Base-by-base conservation (phyloP, 2,888 invertebrate genomes). In the Pterobdella sp. region DNA sequence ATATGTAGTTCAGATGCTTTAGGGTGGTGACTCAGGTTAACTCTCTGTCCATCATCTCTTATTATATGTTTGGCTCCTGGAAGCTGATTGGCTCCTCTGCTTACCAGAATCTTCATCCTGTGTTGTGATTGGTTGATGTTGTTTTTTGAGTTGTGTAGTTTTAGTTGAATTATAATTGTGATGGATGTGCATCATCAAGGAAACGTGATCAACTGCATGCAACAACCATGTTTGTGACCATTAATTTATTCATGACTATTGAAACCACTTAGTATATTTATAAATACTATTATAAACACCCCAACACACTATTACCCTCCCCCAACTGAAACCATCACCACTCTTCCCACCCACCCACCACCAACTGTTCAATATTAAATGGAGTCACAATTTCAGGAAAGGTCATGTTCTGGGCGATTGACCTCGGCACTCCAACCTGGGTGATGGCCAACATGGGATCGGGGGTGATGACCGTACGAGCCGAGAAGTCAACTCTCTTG, bases 31-130 rank as follows among this genome's bases (percentile, higher is more conserved):
- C 98, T 87, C 77, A 99, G 86, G 87, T 99, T 98, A 77, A 99
- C 96, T 81, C 98, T 89, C 83, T 97, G 97, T 0, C 97, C 97
- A 84, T 98, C 99, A 81, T 98, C 97, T 42, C 98, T 88, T 29
- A 99, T 92, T 80, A 99, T 97, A 83, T 98, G 99, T 82, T 99
- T 99, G 2, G 98, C 98, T 1, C 98, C 98, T 0, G 98, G 98
- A 85, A 99, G 98, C 82, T 96, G 95, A 0, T 94, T 93, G 83
- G 97, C 95, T 70, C 98, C 98, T 80, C 96, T 88, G 70, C 92
- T 89, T 3, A 99, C 98, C 73, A 99, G 86, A 80, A 96, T 94
- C 82, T 92, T 90, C 88, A 92, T 89, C 81, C 87, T 87, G 78
- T 34, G 42, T 10, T 22, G 26, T 4, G 49, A 14, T 7, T 7